Conservation (phyloP, 2,113 vertebrate species). For the Deroptyus accipitrinus region DNA sequence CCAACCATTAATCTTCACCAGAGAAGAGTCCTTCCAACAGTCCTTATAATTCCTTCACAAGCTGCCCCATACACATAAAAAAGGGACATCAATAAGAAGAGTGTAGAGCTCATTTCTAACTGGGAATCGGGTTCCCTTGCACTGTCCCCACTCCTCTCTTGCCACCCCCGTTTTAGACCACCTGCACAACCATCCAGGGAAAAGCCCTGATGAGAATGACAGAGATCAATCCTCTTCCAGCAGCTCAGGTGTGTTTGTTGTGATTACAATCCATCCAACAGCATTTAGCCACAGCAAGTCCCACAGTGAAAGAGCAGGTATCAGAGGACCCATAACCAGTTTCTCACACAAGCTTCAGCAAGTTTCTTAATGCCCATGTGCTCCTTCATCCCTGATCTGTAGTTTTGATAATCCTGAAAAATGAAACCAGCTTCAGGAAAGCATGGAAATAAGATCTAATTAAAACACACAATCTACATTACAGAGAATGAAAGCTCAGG, state of each 20-base stretch:
- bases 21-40: neutral
- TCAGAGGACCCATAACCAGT: neutral
- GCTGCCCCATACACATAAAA: neutral
- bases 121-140: neutral
- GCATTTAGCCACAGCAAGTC: fast-evolving
- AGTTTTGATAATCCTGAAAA: neutral
- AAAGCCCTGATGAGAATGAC: neutral
- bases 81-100: neutral
- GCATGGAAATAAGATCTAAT: neutral
- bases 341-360: neutral
- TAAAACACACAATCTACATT: neutral
- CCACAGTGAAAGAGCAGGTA: neutral
- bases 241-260: neutral
- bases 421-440: neutral
- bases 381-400: neutral
- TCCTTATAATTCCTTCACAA: neutral
- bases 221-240: neutral
- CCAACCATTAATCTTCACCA: neutral
- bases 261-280: neutral
- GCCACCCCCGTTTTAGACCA: neutral
- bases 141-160: neutral
- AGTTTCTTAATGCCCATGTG: neutral
- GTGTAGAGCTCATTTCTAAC: neutral
- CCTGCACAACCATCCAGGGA: neutral
- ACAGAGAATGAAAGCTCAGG: neutral